phyloP scores from a whole-genome alignment of 2,113 vertebrate genomes.

The Elanoides forficatus region DNA sequence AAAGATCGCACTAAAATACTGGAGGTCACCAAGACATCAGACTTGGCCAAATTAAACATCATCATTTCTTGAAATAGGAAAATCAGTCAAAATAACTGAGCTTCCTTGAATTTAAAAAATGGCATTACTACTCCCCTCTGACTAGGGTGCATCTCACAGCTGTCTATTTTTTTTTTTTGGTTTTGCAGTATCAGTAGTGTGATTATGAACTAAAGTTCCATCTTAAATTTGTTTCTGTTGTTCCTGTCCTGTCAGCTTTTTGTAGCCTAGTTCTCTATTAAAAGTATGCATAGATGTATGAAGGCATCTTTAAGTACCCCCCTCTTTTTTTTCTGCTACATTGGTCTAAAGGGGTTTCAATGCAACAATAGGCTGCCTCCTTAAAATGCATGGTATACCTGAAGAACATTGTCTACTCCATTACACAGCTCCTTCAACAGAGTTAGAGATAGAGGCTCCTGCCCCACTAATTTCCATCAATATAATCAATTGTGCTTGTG shows the following conservation, averaged over 20 bases:
- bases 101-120: not conserved
- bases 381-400: not conserved
- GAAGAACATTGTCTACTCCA: not conserved
- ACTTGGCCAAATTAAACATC: not conserved
- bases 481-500: not conserved
- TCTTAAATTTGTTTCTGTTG: not conserved
- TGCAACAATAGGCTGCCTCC: accelerated
- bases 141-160: not conserved
- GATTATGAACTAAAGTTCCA: not conserved
- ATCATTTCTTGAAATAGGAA: not conserved
- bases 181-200: not conserved
- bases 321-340: not conserved
- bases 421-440: not conserved
- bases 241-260: not conserved
- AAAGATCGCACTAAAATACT: not conserved
- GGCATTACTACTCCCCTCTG: not conserved
- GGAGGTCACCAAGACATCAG: not conserved
- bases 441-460: not conserved
- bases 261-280: not conserved
- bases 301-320: not conserved
- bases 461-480: not conserved
- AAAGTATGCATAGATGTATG: not conserved
- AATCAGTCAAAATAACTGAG: not conserved
- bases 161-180: not conserved
- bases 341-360: not conserved